A percentile compares a stretch with the other conserved stretches of the same genome.
Conservation (phyloP, 2,888 invertebrate genomes). For the Melinopterus prodromus region DNA sequence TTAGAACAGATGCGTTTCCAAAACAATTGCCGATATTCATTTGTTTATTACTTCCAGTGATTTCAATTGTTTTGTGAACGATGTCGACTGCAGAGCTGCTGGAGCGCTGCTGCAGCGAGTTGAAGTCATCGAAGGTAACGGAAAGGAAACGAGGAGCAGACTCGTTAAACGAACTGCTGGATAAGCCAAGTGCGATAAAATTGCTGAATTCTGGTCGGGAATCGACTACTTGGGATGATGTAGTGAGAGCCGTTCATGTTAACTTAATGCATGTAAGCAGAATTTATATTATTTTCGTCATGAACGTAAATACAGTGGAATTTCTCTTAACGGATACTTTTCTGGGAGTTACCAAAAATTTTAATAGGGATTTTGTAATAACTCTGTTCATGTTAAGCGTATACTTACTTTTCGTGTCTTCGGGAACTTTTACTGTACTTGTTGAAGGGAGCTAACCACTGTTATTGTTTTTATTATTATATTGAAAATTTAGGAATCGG, state of each 20-base stretch:
- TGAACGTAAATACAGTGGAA: background rate
- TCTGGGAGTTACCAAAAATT: constrained; percentile 24
- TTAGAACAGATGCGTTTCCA: too few species aligned
- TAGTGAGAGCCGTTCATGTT: constrained; percentile 54
- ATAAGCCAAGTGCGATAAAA: constrained; percentile 59
- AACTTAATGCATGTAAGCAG: constrained; percentile 40
- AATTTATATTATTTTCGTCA: constrained; percentile 56
- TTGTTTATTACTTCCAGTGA: background rate
- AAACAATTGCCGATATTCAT: background rate
- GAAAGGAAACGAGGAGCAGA: constrained; percentile 64
- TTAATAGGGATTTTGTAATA: constrained; percentile 1
- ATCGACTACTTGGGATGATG: constrained; percentile 61
- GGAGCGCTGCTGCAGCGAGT: constrained; percentile 56
- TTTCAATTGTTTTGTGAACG: background rate
- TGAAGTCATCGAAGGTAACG: constrained; percentile 59
- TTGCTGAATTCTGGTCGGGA: constrained; percentile 57
- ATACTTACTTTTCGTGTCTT: too few species aligned
- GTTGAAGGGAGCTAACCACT: background rate
- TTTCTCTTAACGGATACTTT: constrained; percentile 14
- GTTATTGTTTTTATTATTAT: constrained; percentile 28
- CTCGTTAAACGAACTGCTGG: constrained; percentile 59
- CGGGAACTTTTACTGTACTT: too few species aligned
- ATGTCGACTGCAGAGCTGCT: constrained; percentile 40
- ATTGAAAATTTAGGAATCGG: constrained; percentile 61
- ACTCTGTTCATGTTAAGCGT: too few species aligned